Base-by-base conservation (phyloP, 2,888 invertebrate species). In the Coronaproctus castanopsis region DNA sequence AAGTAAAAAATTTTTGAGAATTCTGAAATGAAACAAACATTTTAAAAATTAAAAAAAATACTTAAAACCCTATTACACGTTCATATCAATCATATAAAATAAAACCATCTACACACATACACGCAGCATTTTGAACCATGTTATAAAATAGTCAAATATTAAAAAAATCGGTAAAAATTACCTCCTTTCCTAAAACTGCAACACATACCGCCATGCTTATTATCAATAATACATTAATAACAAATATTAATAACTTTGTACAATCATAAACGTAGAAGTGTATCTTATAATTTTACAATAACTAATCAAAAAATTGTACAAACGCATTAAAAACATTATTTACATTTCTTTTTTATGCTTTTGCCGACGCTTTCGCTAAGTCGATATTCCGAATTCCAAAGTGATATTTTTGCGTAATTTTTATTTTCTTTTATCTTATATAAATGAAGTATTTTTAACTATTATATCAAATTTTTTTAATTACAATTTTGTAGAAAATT, bases 1-100 rank as follows among this genome's bases (percentile, higher is more conserved):
- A 85, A 19, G 81, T 80, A 61, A 95, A 83, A 70, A 86, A 95
- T 66, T 95, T 79, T 0, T 95, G 95, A 2, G 91, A 86, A 73
- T 95, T 95, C 93, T 95, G 71, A 51, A 79, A 74, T 66, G 63
- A 62, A 65, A 63, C 62, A 63, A 52, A 63, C 58, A 55, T 21
- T 2, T 49, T 2, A 55, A 20, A 53, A 54, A 50, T 36, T 52
- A 52, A 21, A n/a, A 50, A 20, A 19, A 52, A 52, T 10, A 52
- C 19, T 10, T 8, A 52, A n/a, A 48, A 48, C 10, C n/a, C n/a
- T 10, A n/a, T 48, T 10, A 48, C 49, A 48, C 10, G 10, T 19
- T 10, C 48, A 19, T n/a, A n/a, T n/a, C n/a, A n/a, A n/a, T n/a
- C n/a, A n/a, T n/a, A n/a, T n/a, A n/a, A n/a, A n/a, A n/a, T n/a